Percentiles rank a stretch among this genome's conserved stretches.
phyloP scores from a whole-genome alignment of 2,797 vertebrate genomes.

The Halcyon smyrnensis region DNA sequence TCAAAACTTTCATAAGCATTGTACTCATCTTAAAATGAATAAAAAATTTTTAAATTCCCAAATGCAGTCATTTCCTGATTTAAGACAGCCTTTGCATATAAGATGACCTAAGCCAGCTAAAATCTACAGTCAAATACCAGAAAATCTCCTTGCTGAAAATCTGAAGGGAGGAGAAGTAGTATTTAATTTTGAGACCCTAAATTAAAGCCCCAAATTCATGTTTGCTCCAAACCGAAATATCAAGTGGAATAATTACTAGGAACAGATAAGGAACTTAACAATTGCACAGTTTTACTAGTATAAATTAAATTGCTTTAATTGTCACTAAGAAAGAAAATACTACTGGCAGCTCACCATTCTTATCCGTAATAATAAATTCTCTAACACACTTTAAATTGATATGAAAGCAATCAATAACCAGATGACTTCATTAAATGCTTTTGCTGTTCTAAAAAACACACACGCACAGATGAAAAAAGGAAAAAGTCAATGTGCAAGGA shows the following conservation, averaged over 20 bases:
- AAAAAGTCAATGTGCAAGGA: neutral
- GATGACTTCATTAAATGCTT: neutral
- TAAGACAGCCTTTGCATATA: neutral
- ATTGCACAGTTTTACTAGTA: neutral
- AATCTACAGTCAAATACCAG: neutral
- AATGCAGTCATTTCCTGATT: neutral
- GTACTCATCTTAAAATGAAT: neutral
- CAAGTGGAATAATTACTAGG: neutral
- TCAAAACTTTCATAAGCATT: neutral
- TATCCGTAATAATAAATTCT: neutral
- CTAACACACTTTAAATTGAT: neutral
- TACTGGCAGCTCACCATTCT: neutral
- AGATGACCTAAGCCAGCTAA: neutral
- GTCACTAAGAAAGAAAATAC: neutral
- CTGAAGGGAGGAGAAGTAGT: neutral
- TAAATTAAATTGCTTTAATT: neutral
- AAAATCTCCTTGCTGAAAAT: neutral
- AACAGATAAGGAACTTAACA: neutral
- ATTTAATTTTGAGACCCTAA: neutral
- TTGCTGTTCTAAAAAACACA: neutral
- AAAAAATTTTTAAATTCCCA: neutral
- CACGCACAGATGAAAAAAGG: neutral
- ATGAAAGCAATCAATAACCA: neutral
- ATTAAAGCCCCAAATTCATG: neutral
- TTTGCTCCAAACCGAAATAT: neutral